A percentile compares a stretch with the other conserved stretches of the same genome.
Evolutionary conservation across 1,140 invertebrate genomes (phyloP).

Genomic region (Holotrichia oblita): DNA sequence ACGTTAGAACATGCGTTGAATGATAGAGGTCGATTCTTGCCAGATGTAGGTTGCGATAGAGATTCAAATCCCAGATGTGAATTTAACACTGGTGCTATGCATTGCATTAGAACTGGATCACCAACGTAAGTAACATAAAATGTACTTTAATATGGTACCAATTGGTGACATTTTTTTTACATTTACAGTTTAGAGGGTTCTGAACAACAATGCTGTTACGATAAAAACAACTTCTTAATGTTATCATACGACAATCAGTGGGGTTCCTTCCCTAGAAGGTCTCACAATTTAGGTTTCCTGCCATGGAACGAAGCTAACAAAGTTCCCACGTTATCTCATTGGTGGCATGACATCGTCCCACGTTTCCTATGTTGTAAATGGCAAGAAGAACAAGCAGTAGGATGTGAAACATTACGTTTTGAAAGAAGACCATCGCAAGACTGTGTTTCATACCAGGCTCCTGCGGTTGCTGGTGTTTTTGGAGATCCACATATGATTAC

Average conservation of each 20-base stretch:
- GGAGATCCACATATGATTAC: constrained; percentile 96
- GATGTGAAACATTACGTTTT: constrained; percentile 93
- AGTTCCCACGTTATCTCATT: constrained; percentile 92
- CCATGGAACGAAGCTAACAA: constrained; percentile 93
- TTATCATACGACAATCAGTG: constrained; percentile 94
- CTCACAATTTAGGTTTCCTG: constrained; percentile 88
- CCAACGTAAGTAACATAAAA: constrained; percentile 77
- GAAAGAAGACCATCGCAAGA: constrained; percentile 93
- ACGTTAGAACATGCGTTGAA: constrained; percentile 87
- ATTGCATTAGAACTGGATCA: constrained; percentile 91
- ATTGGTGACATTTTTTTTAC: background rate
- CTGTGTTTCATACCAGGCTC: constrained; percentile 94
- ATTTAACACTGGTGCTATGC: constrained; percentile 87
- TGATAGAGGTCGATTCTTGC: constrained; percentile 92
- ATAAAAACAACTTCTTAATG: constrained; percentile 89
- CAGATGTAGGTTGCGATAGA: constrained; percentile 91
- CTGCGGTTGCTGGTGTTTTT: constrained; percentile 89
- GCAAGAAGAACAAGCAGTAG: constrained; percentile 90
- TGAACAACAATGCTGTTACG: constrained; percentile 97
- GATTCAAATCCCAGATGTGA: constrained; percentile 90
- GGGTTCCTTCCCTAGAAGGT: constrained; percentile 88
- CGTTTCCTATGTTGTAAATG: constrained; percentile 95
- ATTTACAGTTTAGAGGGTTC: constrained; percentile 80
- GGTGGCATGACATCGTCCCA: constrained; percentile 93
- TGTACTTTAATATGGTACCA: background rate